Base-by-base conservation (phyloP, 2,113 vertebrate species). In the Chionis minor region DNA sequence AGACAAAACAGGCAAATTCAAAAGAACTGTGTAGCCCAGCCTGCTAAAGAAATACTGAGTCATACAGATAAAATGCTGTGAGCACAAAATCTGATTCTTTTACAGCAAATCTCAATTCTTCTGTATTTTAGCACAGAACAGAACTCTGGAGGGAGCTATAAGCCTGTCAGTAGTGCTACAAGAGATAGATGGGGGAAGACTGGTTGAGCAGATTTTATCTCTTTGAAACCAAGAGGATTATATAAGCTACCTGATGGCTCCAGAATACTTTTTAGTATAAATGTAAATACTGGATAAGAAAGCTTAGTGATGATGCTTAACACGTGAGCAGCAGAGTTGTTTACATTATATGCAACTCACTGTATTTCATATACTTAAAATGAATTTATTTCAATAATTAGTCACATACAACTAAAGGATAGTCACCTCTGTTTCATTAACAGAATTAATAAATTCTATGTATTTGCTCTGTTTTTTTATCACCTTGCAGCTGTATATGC, bases 121-220 rank as follows among this genome's bases (percentile, higher is more conserved):
- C 32, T 47, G 5, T 40, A 47, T 65, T 96, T 91, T 52, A 95
- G 73, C 77, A 81, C 26, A 65, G 23, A 71, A 79, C 13, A 44
- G 84, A 87, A 92, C 96, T 95, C 95, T 95, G 91, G 94, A 94
- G 96, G 96, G 96, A 91, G 92, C 96, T 91, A 44, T 87, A 92
- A 91, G 69, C 77, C 88, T 65, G 35, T 52, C 35, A 69, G 22
- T 51, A 49, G 38, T 12, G 21, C 66, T 87, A 35, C 0, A 2
- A 56, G 55, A 88, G 77, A 88, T 77, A 91, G 88, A 91, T 56
- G 73, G 61, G 28, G 44, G 42, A 96, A 88, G 80, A 81, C 0
- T 74, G 80, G 47, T 51, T 88, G 72, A 94, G 88, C 56, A 91
- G 88, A 94, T 88, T 95, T 92, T 42, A 74, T 77, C 81, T 93